Conservation (phyloP, 2,888 invertebrate species). For the Dynastes hyllus region DNA sequence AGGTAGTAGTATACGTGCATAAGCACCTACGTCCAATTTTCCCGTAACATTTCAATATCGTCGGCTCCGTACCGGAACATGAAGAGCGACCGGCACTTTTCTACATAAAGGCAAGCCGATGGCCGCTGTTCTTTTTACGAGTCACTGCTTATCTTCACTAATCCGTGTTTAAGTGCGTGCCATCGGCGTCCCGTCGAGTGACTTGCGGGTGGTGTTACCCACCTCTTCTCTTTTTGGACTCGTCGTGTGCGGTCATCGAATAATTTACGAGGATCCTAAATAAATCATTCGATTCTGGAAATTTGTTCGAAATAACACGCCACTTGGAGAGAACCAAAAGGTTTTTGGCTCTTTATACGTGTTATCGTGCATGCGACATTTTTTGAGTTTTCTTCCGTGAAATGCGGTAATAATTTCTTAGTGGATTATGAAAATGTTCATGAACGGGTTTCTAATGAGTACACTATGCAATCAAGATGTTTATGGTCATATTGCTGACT, state of each 20-base stretch:
- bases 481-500: no score
- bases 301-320: conserved; percentile 37
- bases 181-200: conserved; percentile 14
- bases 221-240: neutral
- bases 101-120: conserved; percentile 36
- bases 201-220: conserved; percentile 36
- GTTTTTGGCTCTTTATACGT: no score
- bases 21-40: neutral
- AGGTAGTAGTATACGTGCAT: neutral
- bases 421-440: no score
- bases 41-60: conserved; percentile 26
- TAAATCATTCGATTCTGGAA: conserved; percentile 42
- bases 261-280: conserved; percentile 30
- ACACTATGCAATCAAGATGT: no score
- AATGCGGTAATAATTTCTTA: no score
- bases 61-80: neutral
- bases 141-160: conserved; percentile 44
- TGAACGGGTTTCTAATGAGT: no score
- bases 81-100: conserved; percentile 7
- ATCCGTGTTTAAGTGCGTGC: conserved; percentile 34
- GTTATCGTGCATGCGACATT: no score
- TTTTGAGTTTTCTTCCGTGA: no score
- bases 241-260: conserved; percentile 36
- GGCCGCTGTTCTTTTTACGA: conserved; percentile 24
- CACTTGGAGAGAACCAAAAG: neutral